Percentiles rank a stretch among this genome's conserved stretches.
phyloP scores from a whole-genome alignment of 2,888 invertebrate species.

The Plagodis pulveraria region DNA sequence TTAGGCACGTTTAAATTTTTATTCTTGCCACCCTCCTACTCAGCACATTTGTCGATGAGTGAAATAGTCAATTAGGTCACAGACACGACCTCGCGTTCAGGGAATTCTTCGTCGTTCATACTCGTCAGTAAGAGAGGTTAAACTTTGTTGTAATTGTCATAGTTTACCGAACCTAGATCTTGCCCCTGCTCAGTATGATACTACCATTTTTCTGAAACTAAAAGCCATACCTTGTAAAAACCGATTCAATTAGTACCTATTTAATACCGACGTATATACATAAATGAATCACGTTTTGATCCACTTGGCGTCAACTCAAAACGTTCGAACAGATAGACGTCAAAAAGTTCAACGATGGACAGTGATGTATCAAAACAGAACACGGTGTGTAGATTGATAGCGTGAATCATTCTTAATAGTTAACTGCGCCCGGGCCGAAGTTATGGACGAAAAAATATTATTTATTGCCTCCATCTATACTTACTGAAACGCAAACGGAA shows the following conservation, averaged over 20 bases:
- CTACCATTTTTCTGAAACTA: too few relatives aligned
- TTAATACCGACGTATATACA: background rate
- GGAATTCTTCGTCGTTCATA: too few relatives aligned
- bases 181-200: too few relatives aligned
- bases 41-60: conserved; percentile 8
- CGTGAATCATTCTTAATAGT: conserved; percentile 33
- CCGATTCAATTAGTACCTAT: too few relatives aligned
- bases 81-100: background rate
- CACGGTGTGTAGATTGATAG: conserved; percentile 28
- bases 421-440: conserved; percentile 20
- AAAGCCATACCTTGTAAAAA: too few relatives aligned
- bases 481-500: conserved; percentile 41
- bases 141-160: too few relatives aligned
- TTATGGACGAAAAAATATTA: conserved; percentile 37
- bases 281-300: background rate
- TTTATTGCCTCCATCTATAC: conserved; percentile 41
- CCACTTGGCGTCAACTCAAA: conserved; percentile 14
- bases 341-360: conserved; percentile 16
- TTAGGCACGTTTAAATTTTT: conserved; percentile 1
- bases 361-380: conserved; percentile 32
- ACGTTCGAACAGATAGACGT: conserved; percentile 11
- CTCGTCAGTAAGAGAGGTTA: background rate
- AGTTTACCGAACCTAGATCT: too few relatives aligned
- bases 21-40: conserved; percentile 10
- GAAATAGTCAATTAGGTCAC: background rate